These are phyloP conservation scores for Cataglyphis hispanica DNA, from an alignment of 1,140 invertebrate species.

Conservation along the genomic window DNA sequence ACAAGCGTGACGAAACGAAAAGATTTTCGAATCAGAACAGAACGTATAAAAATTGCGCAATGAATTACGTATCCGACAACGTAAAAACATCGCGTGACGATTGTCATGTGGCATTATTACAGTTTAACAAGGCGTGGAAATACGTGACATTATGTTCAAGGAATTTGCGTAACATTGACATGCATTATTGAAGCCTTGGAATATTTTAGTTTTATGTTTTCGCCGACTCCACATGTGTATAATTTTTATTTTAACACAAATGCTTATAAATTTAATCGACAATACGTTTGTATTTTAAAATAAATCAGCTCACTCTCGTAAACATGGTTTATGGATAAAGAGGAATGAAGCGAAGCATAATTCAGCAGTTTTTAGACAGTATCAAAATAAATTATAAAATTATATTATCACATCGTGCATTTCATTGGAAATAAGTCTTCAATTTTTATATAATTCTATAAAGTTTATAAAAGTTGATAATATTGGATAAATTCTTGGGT, in stretches of 20 bases:
- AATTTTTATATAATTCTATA: not conserved
- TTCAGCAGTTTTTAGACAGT: constrained; percentile 11
- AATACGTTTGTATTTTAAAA: not conserved
- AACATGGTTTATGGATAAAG: not conserved
- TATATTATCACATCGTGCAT: not conserved
- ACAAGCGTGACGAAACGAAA: not conserved
- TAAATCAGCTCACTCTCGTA: not conserved
- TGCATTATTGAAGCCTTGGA: constrained; percentile 13
- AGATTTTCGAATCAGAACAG: not conserved
- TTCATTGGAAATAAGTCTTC: not conserved
- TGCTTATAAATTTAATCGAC: not conserved
- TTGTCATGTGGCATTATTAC: not conserved
- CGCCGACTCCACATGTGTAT: not conserved
- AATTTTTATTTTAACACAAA: not conserved
- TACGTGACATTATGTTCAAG: constrained; percentile 10
- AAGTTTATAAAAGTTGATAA: not conserved
- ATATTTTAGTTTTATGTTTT: constrained; percentile 29
- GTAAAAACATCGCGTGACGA: constrained; percentile 15
- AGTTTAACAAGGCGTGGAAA: not conserved
- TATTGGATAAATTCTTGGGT: not conserved
- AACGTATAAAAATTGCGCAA: constrained; percentile 17
- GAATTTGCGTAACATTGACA: constrained; percentile 32
- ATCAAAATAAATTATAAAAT: not conserved
- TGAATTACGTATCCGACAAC: not conserved
- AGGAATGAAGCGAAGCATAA: not conserved